phyloP scores from a whole-genome alignment of 2,888 invertebrate genomes.

The Drosophila affinis region DNA sequence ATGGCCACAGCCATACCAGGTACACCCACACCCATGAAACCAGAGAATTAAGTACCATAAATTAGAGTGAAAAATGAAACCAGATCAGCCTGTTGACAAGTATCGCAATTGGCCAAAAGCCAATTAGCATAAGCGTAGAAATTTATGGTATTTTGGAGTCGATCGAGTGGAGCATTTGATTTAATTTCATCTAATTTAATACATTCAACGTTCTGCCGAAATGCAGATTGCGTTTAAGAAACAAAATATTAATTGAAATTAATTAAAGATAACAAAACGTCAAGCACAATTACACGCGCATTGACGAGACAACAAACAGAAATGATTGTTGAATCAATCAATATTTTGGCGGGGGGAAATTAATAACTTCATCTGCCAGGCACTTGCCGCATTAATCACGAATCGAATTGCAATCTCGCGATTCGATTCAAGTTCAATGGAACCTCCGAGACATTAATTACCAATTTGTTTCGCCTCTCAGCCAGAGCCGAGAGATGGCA shows the following conservation, averaged over 20 bases:
- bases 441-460: constrained; percentile 36
- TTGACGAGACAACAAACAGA: constrained; percentile 27
- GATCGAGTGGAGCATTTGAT: neutral
- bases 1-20: neutral
- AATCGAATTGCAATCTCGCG: constrained; percentile 39
- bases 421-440: constrained; percentile 61
- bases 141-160: constrained; percentile 50
- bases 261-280: constrained; percentile 35
- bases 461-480: constrained; percentile 33
- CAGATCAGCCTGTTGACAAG: constrained; percentile 64
- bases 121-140: constrained; percentile 59
- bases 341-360: constrained; percentile 23
- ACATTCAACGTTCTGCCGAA: constrained; percentile 24
- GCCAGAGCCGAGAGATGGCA: constrained; percentile 4
- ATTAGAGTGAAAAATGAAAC: constrained; percentile 52
- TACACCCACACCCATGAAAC: neutral
- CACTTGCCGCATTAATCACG: constrained; percentile 42
- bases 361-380: constrained; percentile 48
- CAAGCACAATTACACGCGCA: constrained; percentile 41
- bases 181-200: constrained; percentile 16
- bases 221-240: constrained; percentile 52
- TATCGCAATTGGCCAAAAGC: constrained; percentile 50
- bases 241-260: constrained; percentile 33
- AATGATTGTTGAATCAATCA: constrained; percentile 37
- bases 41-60: constrained; percentile 38